These are phyloP conservation scores for Microctenopoma lineatum DNA, from an alignment of 2,797 vertebrate genomes.

Conservation along the genomic window DNA sequence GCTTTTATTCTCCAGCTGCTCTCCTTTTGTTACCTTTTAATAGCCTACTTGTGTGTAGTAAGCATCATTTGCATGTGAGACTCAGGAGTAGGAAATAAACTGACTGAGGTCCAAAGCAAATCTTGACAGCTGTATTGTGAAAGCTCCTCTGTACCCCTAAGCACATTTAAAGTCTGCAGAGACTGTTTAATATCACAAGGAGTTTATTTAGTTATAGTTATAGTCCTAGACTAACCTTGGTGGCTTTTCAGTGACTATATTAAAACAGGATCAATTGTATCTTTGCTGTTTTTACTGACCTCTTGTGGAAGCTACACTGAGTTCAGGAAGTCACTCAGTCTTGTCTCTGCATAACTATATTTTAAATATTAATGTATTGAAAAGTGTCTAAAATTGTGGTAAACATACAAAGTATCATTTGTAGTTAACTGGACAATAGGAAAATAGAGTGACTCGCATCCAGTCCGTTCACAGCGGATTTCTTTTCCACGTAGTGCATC, in stretches of 20 bases:
- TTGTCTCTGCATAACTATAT: not conserved
- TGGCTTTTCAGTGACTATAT: constrained; percentile 9
- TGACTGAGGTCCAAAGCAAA: constrained; percentile 27
- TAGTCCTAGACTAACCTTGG: not conserved
- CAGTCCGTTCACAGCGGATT: not conserved
- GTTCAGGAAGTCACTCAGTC: not conserved
- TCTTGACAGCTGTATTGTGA: constrained; percentile 26
- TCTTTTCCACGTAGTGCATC: not conserved
- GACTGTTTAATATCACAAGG: constrained; percentile 10
- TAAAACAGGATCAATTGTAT: constrained; percentile 24
- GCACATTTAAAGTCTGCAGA: constrained; percentile 4
- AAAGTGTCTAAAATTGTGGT: not conserved
- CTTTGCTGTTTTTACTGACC: constrained; percentile 52
- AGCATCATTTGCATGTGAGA: constrained; percentile 35
- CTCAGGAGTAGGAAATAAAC: constrained; percentile 24
- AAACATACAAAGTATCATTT: not conserved
- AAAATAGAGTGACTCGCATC: not conserved
- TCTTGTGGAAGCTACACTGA: constrained; percentile 43
- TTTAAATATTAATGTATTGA: not conserved
- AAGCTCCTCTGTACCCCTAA: constrained; percentile 26
- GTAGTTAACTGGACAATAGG: not conserved
- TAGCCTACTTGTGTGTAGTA: not conserved
- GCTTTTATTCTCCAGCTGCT: constrained; percentile 6
- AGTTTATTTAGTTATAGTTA: too few relatives aligned
- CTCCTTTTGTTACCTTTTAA: constrained; percentile 10